These are phyloP conservation scores for Panonychus citri DNA, from an alignment of 1,140 invertebrate genomes.

Conservation along the genomic window DNA sequence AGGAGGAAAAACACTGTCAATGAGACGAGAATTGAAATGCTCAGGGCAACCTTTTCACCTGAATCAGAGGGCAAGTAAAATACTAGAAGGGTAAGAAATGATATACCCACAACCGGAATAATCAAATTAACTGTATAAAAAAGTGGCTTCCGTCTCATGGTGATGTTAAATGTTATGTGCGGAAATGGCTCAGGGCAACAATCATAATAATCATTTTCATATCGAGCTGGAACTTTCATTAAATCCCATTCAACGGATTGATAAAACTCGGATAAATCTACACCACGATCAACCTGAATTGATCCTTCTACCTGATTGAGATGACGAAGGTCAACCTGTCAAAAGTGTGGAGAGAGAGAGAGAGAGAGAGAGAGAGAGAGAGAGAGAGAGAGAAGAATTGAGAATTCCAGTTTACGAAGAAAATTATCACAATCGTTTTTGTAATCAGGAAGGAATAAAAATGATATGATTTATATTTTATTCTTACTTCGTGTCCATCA, in stretches of 20 bases:
- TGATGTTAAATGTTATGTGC: conserved; percentile 90
- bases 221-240: conserved; percentile 68
- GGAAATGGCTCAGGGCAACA: conserved; percentile 45
- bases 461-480: no score
- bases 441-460: no score
- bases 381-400: no score
- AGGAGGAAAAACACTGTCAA: conserved; percentile 97
- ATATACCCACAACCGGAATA: conserved; percentile 82
- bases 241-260: conserved; percentile 94
- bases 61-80: conserved; percentile 97
- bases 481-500: conserved; percentile 20
- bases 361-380: no score
- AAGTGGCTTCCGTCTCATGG: conserved; percentile 76
- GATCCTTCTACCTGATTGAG: conserved; percentile 67
- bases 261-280: conserved; percentile 79
- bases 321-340: conserved; percentile 35
- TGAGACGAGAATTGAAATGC: conserved; percentile 72
- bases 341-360: no score
- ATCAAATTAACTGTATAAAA: conserved; percentile 95
- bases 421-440: no score
- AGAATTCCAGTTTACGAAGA: no score
- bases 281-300: conserved; percentile 49
- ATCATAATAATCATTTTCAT: conserved; percentile 43
- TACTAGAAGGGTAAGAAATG: conserved; percentile 86
- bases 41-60: conserved; percentile 50